Percentiles rank a stretch among this genome's conserved stretches.
phyloP scores from a whole-genome alignment of 1,140 invertebrate species.

The Panulirus ornatus region DNA sequence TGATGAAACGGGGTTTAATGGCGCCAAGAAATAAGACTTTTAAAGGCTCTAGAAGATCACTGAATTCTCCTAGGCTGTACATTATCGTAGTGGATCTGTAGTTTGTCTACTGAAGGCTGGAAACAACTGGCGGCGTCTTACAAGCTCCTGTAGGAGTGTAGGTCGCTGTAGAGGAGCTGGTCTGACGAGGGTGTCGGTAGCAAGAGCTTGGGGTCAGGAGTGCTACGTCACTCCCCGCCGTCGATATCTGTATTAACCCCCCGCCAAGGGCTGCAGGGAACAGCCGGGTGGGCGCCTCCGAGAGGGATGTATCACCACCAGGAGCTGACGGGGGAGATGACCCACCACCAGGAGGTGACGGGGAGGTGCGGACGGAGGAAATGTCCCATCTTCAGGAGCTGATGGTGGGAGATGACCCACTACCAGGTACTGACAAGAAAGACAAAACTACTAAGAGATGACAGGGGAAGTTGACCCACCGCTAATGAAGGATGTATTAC shows the following conservation, averaged over 20 bases:
- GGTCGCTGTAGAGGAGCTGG: conserved; percentile 15
- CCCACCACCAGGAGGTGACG: conserved; percentile 22
- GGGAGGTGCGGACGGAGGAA: no score
- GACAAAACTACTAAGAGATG: no score
- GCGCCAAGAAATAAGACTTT: conserved; percentile 45
- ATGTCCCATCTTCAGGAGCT: background rate
- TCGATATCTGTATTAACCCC: conserved; percentile 73
- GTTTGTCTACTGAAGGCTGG: background rate
- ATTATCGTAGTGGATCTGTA: background rate
- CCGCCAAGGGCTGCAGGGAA: conserved; percentile 52
- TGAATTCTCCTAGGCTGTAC: background rate
- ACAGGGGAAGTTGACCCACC: background rate
- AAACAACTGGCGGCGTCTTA: background rate
- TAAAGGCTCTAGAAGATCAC: conserved; percentile 1
- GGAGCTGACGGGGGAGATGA: conserved; percentile 8
- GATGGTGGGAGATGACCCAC: background rate
- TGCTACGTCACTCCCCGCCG: conserved; percentile 65
- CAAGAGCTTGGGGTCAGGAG: conserved; percentile 50
- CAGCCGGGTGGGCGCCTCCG: conserved; percentile 14
- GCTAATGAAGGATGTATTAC: no score
- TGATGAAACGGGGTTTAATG: conserved; percentile 15
- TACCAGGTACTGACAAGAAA: no score
- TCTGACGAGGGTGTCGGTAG: conserved; percentile 55
- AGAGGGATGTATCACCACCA: conserved; percentile 15
- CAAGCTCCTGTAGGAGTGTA: background rate